These are phyloP conservation scores for Archaeoteleia sp. DNA, from an alignment of 2,888 invertebrate genomes.

Conservation along the genomic window DNA sequence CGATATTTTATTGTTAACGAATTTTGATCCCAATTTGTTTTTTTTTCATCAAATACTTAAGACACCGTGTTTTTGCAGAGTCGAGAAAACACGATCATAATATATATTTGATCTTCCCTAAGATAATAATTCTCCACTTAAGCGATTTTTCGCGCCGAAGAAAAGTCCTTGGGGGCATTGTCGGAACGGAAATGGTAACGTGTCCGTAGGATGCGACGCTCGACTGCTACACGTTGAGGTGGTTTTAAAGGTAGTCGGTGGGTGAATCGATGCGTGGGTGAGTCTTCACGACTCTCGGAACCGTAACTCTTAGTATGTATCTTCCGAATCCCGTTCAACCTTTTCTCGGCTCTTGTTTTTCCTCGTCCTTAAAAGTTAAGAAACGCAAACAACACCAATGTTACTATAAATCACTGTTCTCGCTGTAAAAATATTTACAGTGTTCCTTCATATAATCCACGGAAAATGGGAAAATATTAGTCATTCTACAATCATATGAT, in stretches of 20 bases:
- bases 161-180: conserved; percentile 4
- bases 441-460: background rate
- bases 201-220: conserved; percentile 12
- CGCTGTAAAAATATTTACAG: conserved; percentile 20
- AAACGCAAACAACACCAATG: conserved; percentile 5
- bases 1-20: too few species aligned
- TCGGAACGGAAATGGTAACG: conserved; percentile 6
- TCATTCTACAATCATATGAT: conserved; percentile 19
- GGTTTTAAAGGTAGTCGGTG: background rate
- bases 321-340: conserved; percentile 4
- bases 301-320: background rate
- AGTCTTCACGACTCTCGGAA: conserved; percentile 3
- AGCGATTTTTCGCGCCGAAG: conserved; percentile 8
- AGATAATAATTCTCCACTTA: conserved; percentile 4
- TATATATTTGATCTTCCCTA: background rate
- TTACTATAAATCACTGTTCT: conserved; percentile 11
- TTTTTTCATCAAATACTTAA: too few species aligned
- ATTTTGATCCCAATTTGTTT: too few species aligned
- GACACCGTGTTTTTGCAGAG: too few species aligned
- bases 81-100: background rate
- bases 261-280: background rate
- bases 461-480: conserved; percentile 23
- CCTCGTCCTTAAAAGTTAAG: conserved; percentile 3
- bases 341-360: conserved; percentile 3
- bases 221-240: conserved; percentile 1